These are phyloP conservation scores for Nothoprocta perdicaria DNA, from an alignment of 2,113 vertebrate genomes.

Conservation along the genomic window DNA sequence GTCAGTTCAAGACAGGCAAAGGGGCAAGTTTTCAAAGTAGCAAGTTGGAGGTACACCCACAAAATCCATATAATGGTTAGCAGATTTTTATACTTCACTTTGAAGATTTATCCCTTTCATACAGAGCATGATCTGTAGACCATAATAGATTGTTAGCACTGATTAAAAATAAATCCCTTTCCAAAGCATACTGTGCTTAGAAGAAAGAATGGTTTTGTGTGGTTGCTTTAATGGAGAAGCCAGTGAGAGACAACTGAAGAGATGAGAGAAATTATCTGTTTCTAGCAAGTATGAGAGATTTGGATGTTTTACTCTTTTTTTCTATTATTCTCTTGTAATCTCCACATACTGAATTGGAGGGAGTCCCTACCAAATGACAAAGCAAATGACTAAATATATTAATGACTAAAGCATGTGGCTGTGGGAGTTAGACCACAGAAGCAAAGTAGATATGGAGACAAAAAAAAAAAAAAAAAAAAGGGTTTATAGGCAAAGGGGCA, in stretches of 20 bases:
- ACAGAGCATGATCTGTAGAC: constrained; percentile 1
- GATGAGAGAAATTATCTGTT: constrained; percentile 11
- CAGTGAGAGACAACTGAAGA: background rate
- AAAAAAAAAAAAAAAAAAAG: no score
- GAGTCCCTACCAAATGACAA: background rate
- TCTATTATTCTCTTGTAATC: constrained; percentile 8
- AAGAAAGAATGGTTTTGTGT: background rate
- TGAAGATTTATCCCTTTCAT: constrained; percentile 55
- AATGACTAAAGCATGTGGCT: background rate
- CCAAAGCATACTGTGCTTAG: background rate
- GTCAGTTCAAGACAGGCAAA: constrained; percentile 42
- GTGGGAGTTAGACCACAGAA: background rate
- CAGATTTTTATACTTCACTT: constrained; percentile 52
- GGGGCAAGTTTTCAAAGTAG: constrained; percentile 51
- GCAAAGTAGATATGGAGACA: background rate
- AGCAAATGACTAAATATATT: background rate
- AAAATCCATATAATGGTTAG: constrained; percentile 48
- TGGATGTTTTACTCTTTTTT: constrained; percentile 6
- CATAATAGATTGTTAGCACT: constrained; percentile 31
- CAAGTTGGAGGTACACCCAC: constrained; percentile 19
- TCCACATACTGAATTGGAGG: background rate
- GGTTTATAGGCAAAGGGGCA: background rate
- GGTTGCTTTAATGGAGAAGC: constrained; percentile 20
- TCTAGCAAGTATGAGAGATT: background rate
- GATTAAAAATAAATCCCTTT: constrained; percentile 53